Evolutionary conservation across 2,888 invertebrate genomes (phyloP).

Genomic region (Tetragnatha montana): DNA sequence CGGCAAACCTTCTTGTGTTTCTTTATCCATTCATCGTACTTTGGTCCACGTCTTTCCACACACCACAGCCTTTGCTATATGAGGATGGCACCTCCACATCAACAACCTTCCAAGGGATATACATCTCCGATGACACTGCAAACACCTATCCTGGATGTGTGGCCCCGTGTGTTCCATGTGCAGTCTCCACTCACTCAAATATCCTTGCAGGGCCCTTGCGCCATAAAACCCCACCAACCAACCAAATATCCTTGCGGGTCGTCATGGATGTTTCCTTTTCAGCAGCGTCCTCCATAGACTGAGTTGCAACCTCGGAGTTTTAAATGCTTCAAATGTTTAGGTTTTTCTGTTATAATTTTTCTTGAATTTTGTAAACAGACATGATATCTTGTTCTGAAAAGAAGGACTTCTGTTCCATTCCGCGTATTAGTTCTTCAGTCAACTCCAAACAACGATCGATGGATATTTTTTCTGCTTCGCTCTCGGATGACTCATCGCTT

Average conservation of each 20-base stretch:
- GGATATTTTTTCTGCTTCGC: too few species aligned
- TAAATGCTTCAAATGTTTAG: too few species aligned
- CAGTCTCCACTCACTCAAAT: conserved; percentile 30
- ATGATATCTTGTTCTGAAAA: too few species aligned
- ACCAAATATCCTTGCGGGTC: too few species aligned
- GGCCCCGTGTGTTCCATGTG: conserved; percentile 44
- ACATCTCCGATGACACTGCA: conserved; percentile 33
- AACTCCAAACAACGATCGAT: too few species aligned
- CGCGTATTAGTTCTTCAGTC: too few species aligned
- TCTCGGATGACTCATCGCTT: too few species aligned
- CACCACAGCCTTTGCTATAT: conserved; percentile 24
- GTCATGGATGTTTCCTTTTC: not conserved
- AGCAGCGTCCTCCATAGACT: conserved; percentile 14
- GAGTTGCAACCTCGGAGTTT: conserved; percentile 9
- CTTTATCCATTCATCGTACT: not conserved
- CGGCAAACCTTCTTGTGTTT: not conserved
- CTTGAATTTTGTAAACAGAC: too few species aligned
- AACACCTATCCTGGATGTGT: conserved; percentile 32
- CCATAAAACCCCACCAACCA: too few species aligned
- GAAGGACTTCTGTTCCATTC: too few species aligned
- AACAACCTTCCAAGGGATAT: conserved; percentile 17
- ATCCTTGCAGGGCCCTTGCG: too few species aligned
- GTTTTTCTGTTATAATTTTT: too few species aligned
- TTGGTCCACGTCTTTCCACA: conserved; percentile 5
- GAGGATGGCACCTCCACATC: conserved; percentile 33